Evolutionary conservation across 1,140 invertebrate species (phyloP).

Genomic region (Scylla paramamosain): DNA sequence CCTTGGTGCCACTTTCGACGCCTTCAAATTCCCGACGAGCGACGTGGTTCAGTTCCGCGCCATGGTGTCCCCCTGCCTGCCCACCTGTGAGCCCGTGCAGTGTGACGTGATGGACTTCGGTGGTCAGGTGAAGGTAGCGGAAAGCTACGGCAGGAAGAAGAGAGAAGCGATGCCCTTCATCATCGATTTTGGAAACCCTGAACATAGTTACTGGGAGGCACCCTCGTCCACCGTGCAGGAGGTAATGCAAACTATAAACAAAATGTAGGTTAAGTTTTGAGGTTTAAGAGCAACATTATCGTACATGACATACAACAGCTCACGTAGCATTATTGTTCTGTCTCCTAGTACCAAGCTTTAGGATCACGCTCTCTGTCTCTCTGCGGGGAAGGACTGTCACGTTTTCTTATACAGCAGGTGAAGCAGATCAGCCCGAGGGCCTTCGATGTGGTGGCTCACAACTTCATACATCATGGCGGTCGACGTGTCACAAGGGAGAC

Average conservation of each 20-base stretch:
- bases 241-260: constrained; percentile 41
- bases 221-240: constrained; percentile 16
- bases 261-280: too few relatives aligned
- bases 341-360: too few relatives aligned
- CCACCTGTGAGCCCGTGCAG: constrained; percentile 81
- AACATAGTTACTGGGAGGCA: background rate
- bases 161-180: constrained; percentile 71
- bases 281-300: too few relatives aligned
- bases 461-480: background rate
- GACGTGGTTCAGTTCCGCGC: constrained; percentile 83
- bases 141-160: constrained; percentile 81
- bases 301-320: too few relatives aligned
- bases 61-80: constrained; percentile 82
- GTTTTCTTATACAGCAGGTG: constrained; percentile 6
- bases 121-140: constrained; percentile 79
- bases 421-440: background rate
- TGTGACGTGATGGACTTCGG: constrained; percentile 81
- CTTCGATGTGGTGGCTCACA: constrained; percentile 52
- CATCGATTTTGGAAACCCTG: constrained; percentile 25
- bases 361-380: too few relatives aligned
- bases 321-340: too few relatives aligned
- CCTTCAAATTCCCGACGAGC: constrained; percentile 83
- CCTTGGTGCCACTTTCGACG: constrained; percentile 82
- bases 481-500: constrained; percentile 48
- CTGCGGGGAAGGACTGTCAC: background rate